These are phyloP conservation scores for Drosophila histrio DNA, from an alignment of 2,888 invertebrate species.

Conservation along the genomic window DNA sequence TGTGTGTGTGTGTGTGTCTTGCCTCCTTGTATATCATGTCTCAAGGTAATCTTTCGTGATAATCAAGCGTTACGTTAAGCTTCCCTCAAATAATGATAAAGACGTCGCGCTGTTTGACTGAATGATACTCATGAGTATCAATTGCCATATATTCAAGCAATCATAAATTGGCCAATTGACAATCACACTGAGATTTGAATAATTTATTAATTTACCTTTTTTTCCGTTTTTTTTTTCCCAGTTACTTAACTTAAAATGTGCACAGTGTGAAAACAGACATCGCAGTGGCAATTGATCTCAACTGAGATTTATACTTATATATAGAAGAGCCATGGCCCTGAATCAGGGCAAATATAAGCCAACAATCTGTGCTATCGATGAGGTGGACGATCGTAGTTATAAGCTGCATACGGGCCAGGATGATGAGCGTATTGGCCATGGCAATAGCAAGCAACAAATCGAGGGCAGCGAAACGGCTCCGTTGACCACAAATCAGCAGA, in stretches of 20 bases:
- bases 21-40: slow-evolving; percentile 57
- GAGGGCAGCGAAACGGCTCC: slow-evolving; percentile 83
- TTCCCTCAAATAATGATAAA: slow-evolving; percentile 34
- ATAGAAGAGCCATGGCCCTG: slow-evolving; percentile 62
- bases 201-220: slow-evolving; percentile 20
- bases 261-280: neutral
- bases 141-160: slow-evolving; percentile 20
- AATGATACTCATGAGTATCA: slow-evolving; percentile 20
- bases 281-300: neutral
- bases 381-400: slow-evolving; percentile 80
- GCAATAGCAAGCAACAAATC: slow-evolving; percentile 71
- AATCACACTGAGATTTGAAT: slow-evolving; percentile 24
- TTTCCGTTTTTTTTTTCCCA: slow-evolving; percentile 1
- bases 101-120: neutral
- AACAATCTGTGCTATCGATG: slow-evolving; percentile 80
- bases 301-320: slow-evolving; percentile 17
- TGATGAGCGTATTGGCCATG: slow-evolving; percentile 47
- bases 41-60: slow-evolving; percentile 70
- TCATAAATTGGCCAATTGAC: slow-evolving; percentile 21
- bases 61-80: slow-evolving; percentile 54
- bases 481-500: slow-evolving; percentile 81
- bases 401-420: slow-evolving; percentile 67
- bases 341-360: slow-evolving; percentile 81
- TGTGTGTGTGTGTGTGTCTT: slow-evolving; percentile 13
- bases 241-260: slow-evolving; percentile 35